Evolutionary conservation across 2,797 vertebrate genomes (phyloP).

Genomic region (Acropternis orthonyx): DNA sequence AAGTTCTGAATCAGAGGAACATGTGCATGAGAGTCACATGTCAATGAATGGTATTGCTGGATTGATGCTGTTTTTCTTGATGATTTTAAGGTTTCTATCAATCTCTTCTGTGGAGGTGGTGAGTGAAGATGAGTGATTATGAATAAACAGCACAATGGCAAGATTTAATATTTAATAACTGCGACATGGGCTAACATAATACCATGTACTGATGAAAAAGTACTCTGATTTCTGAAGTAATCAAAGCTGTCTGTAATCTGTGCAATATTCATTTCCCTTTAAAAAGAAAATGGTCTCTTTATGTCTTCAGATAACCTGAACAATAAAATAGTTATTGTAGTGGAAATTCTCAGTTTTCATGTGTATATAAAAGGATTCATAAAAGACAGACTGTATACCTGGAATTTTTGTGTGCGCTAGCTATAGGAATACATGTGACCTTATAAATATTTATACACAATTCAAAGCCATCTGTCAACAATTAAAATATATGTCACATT

Average conservation of each 20-base stretch:
- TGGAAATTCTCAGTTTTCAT: neutral
- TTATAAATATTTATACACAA: constrained; percentile 59
- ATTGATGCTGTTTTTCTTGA: neutral
- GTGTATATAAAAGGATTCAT: neutral
- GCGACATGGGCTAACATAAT: neutral
- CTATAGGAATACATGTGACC: neutral
- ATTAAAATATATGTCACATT: constrained; percentile 55
- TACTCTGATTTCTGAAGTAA: neutral
- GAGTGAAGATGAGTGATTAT: neutral
- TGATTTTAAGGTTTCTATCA: neutral
- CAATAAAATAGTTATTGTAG: neutral
- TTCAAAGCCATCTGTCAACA: constrained; percentile 64
- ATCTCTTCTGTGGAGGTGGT: neutral
- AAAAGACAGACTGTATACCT: constrained; percentile 13
- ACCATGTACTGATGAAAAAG: neutral
- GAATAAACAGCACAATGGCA: neutral
- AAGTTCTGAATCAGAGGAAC: neutral
- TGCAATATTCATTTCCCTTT: neutral
- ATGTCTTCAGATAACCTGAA: neutral
- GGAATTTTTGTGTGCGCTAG: neutral
- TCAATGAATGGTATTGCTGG: neutral
- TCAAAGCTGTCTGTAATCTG: neutral
- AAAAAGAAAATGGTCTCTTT: neutral
- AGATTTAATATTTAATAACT: neutral
- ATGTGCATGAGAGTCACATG: neutral